A percentile compares a stretch with the other conserved stretches of the same genome.
Evolutionary conservation across 2,113 vertebrate species (phyloP).

Genomic region (Rhipidura dahli): DNA sequence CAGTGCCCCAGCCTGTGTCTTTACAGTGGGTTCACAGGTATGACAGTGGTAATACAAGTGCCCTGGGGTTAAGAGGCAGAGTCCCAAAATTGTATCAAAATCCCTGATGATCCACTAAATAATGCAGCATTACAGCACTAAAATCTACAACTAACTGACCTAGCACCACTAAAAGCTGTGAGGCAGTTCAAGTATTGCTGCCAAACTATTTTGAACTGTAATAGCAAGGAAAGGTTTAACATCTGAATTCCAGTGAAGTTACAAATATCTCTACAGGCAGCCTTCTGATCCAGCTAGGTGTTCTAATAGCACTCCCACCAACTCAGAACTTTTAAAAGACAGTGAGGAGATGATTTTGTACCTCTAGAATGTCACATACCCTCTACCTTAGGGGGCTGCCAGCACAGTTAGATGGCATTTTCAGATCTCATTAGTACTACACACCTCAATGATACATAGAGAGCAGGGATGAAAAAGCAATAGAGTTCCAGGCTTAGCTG

Average conservation of each 20-base stretch:
- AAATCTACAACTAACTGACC: background rate
- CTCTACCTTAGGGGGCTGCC: background rate
- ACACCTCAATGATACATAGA: background rate
- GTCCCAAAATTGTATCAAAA: background rate
- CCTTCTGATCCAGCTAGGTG: background rate
- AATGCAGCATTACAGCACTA: background rate
- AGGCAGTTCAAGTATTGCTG: background rate
- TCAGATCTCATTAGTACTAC: background rate
- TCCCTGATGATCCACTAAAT: background rate
- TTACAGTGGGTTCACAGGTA: background rate
- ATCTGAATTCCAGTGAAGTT: background rate
- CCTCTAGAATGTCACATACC: background rate
- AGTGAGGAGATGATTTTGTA: background rate
- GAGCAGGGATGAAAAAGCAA: background rate
- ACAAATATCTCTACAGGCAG: background rate
- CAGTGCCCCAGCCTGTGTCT: fast-evolving
- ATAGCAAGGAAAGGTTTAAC: background rate
- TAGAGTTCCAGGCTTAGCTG: background rate
- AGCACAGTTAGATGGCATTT: background rate
- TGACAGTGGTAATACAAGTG: background rate
- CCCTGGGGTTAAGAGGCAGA: background rate
- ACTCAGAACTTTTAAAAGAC: background rate
- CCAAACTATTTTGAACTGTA: background rate
- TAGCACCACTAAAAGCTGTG: background rate
- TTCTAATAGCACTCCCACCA: background rate